phyloP scores from a whole-genome alignment of 2,888 invertebrate species.

The Oscheius sp. region DNA sequence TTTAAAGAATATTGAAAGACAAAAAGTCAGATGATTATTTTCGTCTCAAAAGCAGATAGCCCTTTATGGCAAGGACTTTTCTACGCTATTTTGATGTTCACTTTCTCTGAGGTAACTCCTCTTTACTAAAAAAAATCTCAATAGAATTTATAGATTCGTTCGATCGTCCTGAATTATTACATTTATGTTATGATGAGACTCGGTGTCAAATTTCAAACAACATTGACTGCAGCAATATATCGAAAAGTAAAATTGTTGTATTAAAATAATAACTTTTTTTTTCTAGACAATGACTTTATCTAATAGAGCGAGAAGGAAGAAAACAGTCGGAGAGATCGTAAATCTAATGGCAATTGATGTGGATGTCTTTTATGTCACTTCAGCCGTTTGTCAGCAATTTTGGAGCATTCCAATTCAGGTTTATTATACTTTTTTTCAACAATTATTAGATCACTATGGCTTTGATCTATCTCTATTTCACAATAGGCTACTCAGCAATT shows the following conservation, averaged over 20 bases:
- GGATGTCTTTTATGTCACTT: conserved; percentile 70
- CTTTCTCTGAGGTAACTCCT: conserved; percentile 40
- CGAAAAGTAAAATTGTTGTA: conserved; percentile 69
- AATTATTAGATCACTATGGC: conserved; percentile 60
- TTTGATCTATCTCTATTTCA: conserved; percentile 71
- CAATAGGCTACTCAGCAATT: conserved; percentile 81
- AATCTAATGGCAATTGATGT: conserved; percentile 75
- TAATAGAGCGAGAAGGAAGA: conserved; percentile 71
- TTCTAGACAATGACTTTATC: conserved; percentile 72
- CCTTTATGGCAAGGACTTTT: conserved; percentile 62
- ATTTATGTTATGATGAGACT: conserved; percentile 72
- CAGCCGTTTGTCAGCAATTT: conserved; percentile 68
- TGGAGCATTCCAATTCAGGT: conserved; percentile 71
- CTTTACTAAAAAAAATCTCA: neutral
- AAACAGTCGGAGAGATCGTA: conserved; percentile 75
- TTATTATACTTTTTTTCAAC: neutral
- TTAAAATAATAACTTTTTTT: neutral
- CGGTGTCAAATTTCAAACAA: conserved; percentile 73
- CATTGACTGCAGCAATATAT: conserved; percentile 73
- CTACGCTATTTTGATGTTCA: conserved; percentile 70
- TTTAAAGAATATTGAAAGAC: neutral
- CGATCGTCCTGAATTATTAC: conserved; percentile 73
- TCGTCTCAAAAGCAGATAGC: conserved; percentile 56
- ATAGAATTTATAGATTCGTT: conserved; percentile 69
- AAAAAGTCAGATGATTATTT: conserved; percentile 71